Base-by-base conservation (phyloP, 2,888 invertebrate species). In the Athalia circularis region DNA sequence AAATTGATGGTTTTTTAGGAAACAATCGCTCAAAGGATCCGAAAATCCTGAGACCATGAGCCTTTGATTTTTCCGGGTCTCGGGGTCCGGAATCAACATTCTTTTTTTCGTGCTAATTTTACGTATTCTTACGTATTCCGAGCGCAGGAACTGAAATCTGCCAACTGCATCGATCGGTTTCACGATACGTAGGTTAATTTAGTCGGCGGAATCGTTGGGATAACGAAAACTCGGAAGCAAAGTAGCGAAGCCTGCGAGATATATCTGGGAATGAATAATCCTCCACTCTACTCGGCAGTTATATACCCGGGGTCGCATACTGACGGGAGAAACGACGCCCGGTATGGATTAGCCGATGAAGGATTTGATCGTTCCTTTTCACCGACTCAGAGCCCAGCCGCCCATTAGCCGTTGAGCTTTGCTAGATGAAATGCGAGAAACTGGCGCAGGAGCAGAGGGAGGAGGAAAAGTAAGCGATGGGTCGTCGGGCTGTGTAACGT, bases 331-430 rank as follows among this genome's bases (percentile, higher is more conserved):
- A 76, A 65, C 8, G 65, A 48, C 52, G 70, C 52, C 52, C 52
- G n/a, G 77, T 67, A 59, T 77, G 77, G 77, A 77, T 77, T 67
- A 77, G 59, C 48, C 67, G 77, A 67, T 67, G 77, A 77, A 59
- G 57, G 77, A 77, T 77, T 77, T 77, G 77, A 59, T 67, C 48
- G 65, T 45, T 57, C 67, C 77, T 67, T 77, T 67, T 77, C 74
- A 74, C 59, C 74, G 74, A 74, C 74, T 59, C 15, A 61, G 61
- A 48, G 74, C 13, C 74, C 9, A 15, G 54, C 43, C 57, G 13
- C 50, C 74, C 74, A 74, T 61, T 61, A 74, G 61, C 9, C 15
- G 15, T 15, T 13, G 13, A 29, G 62, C 62, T 62, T 5, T 13
- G 62, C 62, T 29, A 13, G 62, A 15, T 15, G 29, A 62, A 29